Conservation (phyloP, 2,113 vertebrate genomes). For the Cyphomyrus plagiostoma region DNA sequence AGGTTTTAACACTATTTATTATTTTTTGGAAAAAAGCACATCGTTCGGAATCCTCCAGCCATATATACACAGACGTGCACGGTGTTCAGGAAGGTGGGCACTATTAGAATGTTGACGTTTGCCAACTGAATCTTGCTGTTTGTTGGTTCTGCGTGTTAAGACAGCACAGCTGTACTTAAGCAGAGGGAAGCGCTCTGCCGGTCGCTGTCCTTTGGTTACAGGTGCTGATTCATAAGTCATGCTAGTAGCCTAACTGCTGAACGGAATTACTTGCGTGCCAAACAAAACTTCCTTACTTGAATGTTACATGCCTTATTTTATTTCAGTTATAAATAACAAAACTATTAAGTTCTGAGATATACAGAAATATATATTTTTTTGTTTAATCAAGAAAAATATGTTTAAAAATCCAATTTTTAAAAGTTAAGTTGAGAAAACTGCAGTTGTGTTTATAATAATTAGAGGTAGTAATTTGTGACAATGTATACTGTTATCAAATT, state of each 20-base stretch:
- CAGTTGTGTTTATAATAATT: neutral
- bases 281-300: neutral
- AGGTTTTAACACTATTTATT: neutral
- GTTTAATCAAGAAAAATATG: neutral
- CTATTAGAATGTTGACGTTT: neutral
- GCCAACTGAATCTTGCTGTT: neutral
- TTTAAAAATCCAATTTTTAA: neutral
- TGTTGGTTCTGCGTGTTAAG: neutral
- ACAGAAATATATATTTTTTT: neutral
- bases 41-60: neutral
- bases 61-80: neutral
- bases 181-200: neutral
- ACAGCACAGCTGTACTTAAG: neutral
- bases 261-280: neutral
- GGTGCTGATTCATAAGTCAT: neutral
- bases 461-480: neutral
- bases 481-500: neutral
- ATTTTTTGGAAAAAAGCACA: neutral
- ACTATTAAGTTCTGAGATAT: neutral
- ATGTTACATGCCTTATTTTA: neutral
- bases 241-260: neutral
- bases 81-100: neutral
- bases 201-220: conserved; percentile 3
- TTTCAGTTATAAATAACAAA: neutral
- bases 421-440: neutral